Evolutionary conservation across 2,888 invertebrate genomes (phyloP).

Genomic region (Cheilosia vernalis): DNA sequence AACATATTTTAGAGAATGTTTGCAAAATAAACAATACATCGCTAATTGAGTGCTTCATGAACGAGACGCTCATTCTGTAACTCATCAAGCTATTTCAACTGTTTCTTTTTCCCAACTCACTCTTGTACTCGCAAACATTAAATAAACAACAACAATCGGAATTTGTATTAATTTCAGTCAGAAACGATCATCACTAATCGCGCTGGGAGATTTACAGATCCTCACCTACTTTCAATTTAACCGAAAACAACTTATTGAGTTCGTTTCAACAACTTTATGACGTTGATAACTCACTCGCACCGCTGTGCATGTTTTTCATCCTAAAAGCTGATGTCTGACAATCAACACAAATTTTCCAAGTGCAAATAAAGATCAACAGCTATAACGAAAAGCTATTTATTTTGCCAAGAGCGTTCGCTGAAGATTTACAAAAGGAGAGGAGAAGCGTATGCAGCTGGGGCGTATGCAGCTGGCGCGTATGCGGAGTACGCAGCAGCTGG

Average conservation of each 20-base stretch:
- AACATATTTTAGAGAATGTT: neutral
- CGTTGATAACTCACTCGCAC: constrained; percentile 22
- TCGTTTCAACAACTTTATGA: constrained; percentile 20
- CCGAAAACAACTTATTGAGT: constrained; percentile 9
- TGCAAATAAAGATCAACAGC: no score
- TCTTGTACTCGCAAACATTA: constrained; percentile 1
- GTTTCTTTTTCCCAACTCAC: constrained; percentile 15
- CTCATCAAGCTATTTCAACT: constrained; percentile 6
- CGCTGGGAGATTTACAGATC: constrained; percentile 22
- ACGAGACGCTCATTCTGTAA: constrained; percentile 32
- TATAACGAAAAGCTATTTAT: constrained; percentile 20
- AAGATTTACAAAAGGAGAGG: constrained; percentile 39
- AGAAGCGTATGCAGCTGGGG: constrained; percentile 59
- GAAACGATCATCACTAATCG: constrained; percentile 19
- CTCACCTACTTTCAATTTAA: neutral
- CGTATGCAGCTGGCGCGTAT: constrained; percentile 53
- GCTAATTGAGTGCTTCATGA: neutral
- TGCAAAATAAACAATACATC: constrained; percentile 26
- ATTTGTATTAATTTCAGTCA: constrained; percentile 30
- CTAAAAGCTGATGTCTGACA: constrained; percentile 7
- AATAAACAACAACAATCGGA: constrained; percentile 9
- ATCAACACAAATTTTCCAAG: no score
- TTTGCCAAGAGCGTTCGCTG: constrained; percentile 16
- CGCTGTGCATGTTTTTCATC: neutral
- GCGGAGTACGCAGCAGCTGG: constrained; percentile 58